Percentiles rank a stretch among this genome's conserved stretches.
phyloP scores from a whole-genome alignment of 2,113 vertebrate species.

The Herpetotheres cachinnans region DNA sequence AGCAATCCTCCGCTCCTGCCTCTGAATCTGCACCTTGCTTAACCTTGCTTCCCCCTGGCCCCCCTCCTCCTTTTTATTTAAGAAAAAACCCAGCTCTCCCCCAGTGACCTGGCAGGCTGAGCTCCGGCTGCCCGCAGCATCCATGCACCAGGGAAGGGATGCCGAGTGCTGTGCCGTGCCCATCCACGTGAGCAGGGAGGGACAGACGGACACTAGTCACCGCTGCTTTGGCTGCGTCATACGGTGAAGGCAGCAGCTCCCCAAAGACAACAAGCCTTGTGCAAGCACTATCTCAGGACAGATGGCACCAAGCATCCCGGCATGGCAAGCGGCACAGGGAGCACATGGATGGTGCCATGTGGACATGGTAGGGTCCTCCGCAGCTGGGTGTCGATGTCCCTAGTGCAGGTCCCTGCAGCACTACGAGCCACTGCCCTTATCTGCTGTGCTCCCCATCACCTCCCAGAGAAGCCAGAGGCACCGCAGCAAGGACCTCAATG shows the following conservation, averaged over 20 bases:
- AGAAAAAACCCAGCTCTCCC: neutral
- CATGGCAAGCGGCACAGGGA: rapidly evolving
- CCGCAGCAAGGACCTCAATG: neutral
- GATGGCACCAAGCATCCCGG: neutral
- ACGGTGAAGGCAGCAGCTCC: neutral
- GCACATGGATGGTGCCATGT: neutral
- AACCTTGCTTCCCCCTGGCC: too few species aligned
- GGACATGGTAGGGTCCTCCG: neutral
- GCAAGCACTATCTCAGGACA: neutral
- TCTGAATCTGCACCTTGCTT: neutral
- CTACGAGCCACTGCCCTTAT: neutral
- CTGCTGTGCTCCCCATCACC: neutral
- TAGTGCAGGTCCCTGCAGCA: neutral
- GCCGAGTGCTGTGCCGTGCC: neutral
- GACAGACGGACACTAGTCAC: neutral
- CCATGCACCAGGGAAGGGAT: neutral
- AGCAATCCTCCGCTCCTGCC: neutral
- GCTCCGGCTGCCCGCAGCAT: neutral
- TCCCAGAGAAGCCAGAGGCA: neutral
- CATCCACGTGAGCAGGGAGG: rapidly evolving
- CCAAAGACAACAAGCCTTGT: rapidly evolving
- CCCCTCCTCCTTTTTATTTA: neutral
- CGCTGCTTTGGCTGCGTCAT: neutral
- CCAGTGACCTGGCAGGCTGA: neutral
- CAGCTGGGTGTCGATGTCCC: neutral